Base-by-base conservation (phyloP, 2,797 vertebrate genomes). In the Notoglanidium macrostoma region DNA sequence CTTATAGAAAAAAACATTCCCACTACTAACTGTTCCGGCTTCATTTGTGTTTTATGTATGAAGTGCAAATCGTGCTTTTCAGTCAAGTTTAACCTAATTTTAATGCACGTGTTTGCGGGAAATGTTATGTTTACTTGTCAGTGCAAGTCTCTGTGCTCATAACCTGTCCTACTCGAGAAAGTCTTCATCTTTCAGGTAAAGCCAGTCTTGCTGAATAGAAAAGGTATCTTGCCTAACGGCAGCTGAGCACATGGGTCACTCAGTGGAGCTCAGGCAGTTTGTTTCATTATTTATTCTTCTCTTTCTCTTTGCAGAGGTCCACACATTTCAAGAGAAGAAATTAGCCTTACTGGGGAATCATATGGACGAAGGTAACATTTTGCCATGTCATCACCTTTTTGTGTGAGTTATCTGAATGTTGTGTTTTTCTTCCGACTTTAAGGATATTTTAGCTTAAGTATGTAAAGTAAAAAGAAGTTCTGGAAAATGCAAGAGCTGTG, bases 291-390 rank as follows among this genome's bases (percentile, higher is more conserved):
- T 84, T 90, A 77, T 88, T n/a, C n/a, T 12, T 82, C 10, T 86
- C 51, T 54, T 51, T 88, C 40, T 67, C 70, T 76, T 91, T 87
- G 21, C 94, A 96, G 95, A 95, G 94, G 93, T 96, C 95, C 93
- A 92, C 90, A 94, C 93, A 94, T 96, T 96, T 96, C 96, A 95
- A 94, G 94, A 94, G 94, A 93, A 95, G 95, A 95, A 93, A 93
- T 95, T 93, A 92, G 92, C 94, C 95, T 93, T 93, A 94, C 92
- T 96, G 95, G 94, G 94, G 94, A 96, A 96, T 96, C 96, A 95
- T 96, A 96, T 96, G 96, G 96, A 96, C 95, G 96, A 96, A 96
- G 96, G 96, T 94, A 91, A 89, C 95, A 93, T 23, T 70, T 35
- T 73, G 40, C 70, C 44, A 11, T 0, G 0, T 26, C 72, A 29